A percentile compares a stretch with the other conserved stretches of the same genome.
phyloP scores from a whole-genome alignment of 2,797 vertebrate genomes.

The Rhynchonycteris naso region DNA sequence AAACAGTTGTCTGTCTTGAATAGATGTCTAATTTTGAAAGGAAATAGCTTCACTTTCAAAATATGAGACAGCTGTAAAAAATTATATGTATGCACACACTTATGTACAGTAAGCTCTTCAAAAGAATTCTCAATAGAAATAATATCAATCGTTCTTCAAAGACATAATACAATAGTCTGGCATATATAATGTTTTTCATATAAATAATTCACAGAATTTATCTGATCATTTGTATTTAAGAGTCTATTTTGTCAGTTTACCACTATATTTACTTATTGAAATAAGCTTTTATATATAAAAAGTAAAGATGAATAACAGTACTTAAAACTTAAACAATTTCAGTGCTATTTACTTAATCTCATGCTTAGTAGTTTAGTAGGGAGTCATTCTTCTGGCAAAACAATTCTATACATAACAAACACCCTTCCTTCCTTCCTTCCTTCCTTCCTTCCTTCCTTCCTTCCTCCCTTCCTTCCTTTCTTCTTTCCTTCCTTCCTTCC shows the following conservation, averaged over 20 bases:
- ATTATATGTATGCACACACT: conserved; percentile 18
- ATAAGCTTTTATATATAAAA: conserved; percentile 60
- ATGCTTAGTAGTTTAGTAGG: conserved; percentile 77
- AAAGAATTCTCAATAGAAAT: conserved; percentile 52
- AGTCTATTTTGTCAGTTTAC: conserved; percentile 54
- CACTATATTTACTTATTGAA: conserved; percentile 65
- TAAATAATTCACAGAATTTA: conserved; percentile 54
- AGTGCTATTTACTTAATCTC: conserved; percentile 77
- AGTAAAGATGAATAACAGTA: conserved; percentile 62
- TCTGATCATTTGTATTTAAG: conserved; percentile 67
- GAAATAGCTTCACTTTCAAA: conserved; percentile 64
- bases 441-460: conserved; percentile 67
- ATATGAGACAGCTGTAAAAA: conserved; percentile 62
- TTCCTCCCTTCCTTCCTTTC: not conserved
- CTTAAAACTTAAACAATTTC: conserved; percentile 74
- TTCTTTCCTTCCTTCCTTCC: conserved; percentile 61
- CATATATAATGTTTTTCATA: not conserved
- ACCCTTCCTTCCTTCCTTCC: not conserved
- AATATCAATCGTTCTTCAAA: conserved; percentile 39
- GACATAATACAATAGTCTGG: not conserved
- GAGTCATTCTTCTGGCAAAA: conserved; percentile 74
- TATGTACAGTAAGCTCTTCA: conserved; percentile 36
- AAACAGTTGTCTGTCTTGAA: conserved; percentile 60
- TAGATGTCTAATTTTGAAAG: conserved; percentile 62
- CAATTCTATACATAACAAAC: conserved; percentile 66